Percentiles rank a stretch among this genome's conserved stretches.
These are phyloP conservation scores for Catajapyx aquilonaris DNA, from an alignment of 1,140 invertebrate species.

Conservation along the genomic window DNA sequence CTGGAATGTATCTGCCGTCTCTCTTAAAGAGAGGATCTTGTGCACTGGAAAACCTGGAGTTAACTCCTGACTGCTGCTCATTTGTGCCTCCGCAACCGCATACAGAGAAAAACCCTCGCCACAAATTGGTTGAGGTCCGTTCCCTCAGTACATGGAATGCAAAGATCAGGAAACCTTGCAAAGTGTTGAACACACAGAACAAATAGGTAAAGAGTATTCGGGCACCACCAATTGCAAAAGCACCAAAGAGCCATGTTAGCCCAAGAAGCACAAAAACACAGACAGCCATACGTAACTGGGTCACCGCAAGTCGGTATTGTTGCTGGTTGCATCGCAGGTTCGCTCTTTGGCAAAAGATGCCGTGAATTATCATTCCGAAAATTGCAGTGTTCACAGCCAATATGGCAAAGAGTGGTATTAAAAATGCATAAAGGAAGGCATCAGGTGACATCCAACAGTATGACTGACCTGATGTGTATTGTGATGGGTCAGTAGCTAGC, in stretches of 20 bases:
- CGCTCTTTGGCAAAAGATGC: constrained; percentile 18
- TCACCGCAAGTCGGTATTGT: constrained; percentile 16
- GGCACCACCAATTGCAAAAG: constrained; percentile 10
- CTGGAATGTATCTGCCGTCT: no score
- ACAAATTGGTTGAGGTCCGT: constrained; percentile 9
- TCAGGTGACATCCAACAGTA: constrained; percentile 22
- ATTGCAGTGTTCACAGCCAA: constrained; percentile 21
- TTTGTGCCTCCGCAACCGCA: no score
- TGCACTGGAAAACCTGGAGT: no score
- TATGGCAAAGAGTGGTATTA: constrained; percentile 20
- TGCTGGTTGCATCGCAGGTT: constrained; percentile 19
- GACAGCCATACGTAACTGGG: constrained; percentile 22
- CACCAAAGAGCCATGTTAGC: constrained; percentile 14
- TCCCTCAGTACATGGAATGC: constrained; percentile 16
- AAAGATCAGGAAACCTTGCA: constrained; percentile 14
- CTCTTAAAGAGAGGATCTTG: no score
- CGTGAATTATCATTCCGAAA: constrained; percentile 19
- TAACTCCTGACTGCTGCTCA: no score
- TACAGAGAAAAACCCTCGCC: constrained; percentile 8
- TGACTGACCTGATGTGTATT: constrained; percentile 8
- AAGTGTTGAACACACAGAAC: constrained; percentile 13
- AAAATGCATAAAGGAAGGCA: constrained; percentile 22
- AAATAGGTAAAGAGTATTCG: constrained; percentile 12
- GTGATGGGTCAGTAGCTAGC: constrained; percentile 10
- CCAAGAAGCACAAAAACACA: constrained; percentile 22